Evolutionary conservation across 2,888 invertebrate species (phyloP).

Genomic region (Adelphocoris suturalis): DNA sequence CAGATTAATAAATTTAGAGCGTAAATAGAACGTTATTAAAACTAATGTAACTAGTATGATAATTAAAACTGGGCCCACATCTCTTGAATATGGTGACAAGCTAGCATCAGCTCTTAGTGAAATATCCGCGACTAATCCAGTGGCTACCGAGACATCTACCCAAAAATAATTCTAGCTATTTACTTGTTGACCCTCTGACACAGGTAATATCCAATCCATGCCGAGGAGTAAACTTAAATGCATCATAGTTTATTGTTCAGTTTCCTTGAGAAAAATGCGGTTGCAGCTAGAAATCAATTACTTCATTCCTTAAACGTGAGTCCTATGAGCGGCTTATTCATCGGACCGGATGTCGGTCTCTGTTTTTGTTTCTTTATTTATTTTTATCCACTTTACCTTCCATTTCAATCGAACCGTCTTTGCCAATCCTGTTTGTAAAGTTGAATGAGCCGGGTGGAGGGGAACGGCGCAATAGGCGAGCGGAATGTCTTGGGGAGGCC

Average conservation of each 20-base stretch:
- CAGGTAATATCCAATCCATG: too few species aligned
- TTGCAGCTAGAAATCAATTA: background rate
- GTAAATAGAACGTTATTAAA: too few species aligned
- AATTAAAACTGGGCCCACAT: too few species aligned
- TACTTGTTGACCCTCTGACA: too few species aligned
- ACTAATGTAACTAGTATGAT: too few species aligned
- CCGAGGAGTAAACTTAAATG: too few species aligned
- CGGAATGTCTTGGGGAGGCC: constrained; percentile 17
- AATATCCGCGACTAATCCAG: too few species aligned
- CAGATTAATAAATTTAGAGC: too few species aligned
- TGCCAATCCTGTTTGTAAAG: constrained; percentile 16
- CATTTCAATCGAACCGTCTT: constrained; percentile 42
- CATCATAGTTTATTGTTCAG: background rate
- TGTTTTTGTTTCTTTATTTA: background rate
- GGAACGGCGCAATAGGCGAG: constrained; percentile 47
- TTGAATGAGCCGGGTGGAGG: background rate
- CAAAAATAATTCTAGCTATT: too few species aligned
- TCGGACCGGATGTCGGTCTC: constrained; percentile 38
- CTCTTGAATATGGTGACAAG: too few species aligned
- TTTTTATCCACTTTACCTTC: background rate
- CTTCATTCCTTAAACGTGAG: background rate
- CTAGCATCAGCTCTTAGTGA: too few species aligned
- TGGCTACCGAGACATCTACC: too few species aligned
- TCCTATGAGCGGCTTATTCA: constrained; percentile 35
- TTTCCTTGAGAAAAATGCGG: constrained; percentile 30